Percentiles rank a stretch among this genome's conserved stretches.
phyloP scores from a whole-genome alignment of 1,140 invertebrate genomes.

The Lethocerus indicus region DNA sequence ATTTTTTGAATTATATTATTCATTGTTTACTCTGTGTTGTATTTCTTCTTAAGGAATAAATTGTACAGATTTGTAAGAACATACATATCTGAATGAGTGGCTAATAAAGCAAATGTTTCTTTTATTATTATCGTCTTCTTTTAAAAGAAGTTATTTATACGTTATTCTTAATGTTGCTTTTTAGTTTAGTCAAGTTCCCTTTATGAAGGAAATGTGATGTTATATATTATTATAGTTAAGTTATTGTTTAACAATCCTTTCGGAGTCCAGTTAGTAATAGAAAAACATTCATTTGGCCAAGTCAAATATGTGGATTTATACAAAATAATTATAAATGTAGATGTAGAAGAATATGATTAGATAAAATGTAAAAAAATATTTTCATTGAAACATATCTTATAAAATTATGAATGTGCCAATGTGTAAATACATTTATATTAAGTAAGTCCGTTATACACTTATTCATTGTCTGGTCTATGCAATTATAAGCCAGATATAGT shows the following conservation, averaged over 20 bases:
- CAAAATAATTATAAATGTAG: constrained; percentile 5
- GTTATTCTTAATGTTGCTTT: constrained; percentile 4
- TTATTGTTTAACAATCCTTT: constrained; percentile 1
- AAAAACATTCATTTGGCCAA: constrained; percentile 9
- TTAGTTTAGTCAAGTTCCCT: constrained; percentile 1
- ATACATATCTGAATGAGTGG: too few species aligned
- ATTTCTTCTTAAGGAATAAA: too few species aligned
- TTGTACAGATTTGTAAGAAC: too few species aligned
- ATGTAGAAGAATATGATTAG: constrained; percentile 10
- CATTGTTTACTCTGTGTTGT: too few species aligned
- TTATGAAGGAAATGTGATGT: constrained; percentile 10
- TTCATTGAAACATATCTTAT: constrained; percentile 16
- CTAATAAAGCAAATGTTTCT: neutral
- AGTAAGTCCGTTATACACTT: constrained; percentile 10
- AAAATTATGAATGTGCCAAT: constrained; percentile 14
- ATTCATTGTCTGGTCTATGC: constrained; percentile 5
- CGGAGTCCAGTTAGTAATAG: neutral
- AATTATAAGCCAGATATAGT: constrained; percentile 11
- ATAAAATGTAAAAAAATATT: constrained; percentile 15
- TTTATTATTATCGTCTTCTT: too few species aligned
- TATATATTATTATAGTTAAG: constrained; percentile 4
- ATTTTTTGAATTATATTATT: neutral
- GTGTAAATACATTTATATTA: constrained; percentile 13
- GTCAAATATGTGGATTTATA: constrained; percentile 4
- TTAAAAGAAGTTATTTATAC: too few species aligned